Conservation (phyloP, 2,113 vertebrate genomes). For the Chaenocephalus aceratus region DNA sequence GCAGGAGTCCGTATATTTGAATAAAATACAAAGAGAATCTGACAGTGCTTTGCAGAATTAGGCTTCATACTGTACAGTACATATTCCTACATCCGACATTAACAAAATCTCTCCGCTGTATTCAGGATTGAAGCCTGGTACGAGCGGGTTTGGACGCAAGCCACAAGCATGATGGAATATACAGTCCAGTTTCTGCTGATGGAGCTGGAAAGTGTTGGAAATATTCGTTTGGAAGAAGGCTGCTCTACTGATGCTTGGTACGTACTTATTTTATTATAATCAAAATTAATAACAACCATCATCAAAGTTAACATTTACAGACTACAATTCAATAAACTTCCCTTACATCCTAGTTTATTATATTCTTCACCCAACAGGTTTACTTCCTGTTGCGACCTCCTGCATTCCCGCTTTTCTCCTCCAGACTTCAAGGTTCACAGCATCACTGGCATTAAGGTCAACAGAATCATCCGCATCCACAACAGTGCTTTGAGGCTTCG, state of each 20-base stretch:
- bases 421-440: constrained; percentile 82
- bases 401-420: constrained; percentile 85
- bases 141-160: constrained; percentile 74
- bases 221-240: constrained; percentile 89
- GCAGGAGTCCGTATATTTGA: constrained; percentile 72
- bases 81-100: background rate
- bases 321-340: background rate
- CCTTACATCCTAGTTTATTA: background rate
- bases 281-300: background rate
- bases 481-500: constrained; percentile 86
- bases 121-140: constrained; percentile 82
- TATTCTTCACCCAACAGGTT: constrained; percentile 79
- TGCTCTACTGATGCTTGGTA: constrained; percentile 85
- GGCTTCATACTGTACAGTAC: background rate
- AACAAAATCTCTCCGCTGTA: constrained; percentile 3
- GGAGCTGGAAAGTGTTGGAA: constrained; percentile 89
- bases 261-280: background rate
- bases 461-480: constrained; percentile 84
- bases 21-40: constrained; percentile 16
- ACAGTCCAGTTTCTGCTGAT: constrained; percentile 83
- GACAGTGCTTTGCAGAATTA: background rate
- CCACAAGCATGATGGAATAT: constrained; percentile 77
- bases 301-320: background rate
- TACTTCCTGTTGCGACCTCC: constrained; percentile 85
- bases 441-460: constrained; percentile 84